Base-by-base conservation (phyloP, 2,888 invertebrate species). In the Aromia moschata region DNA sequence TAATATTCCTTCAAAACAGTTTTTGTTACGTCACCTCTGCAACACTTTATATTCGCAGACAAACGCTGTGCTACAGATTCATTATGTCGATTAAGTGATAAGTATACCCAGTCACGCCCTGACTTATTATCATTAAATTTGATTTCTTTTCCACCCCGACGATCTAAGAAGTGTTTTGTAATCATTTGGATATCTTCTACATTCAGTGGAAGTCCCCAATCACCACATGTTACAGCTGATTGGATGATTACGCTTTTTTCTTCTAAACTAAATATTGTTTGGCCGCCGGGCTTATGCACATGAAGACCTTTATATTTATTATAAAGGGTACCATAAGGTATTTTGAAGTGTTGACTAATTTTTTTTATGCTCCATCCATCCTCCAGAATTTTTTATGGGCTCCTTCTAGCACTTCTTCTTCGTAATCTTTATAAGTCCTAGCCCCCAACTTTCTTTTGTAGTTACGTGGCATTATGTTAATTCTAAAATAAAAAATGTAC, bases 1-100 rank as follows among this genome's bases (percentile, higher is more conserved):
- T 68, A 65, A 62, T 60, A 66, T 41, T 63, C 37, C n/a, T n/a
- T n/a, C 14, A 49, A 18, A 10, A 64, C 49, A 15, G 45, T 58
- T 36, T 65, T 56, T 52, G 54, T 61, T 20, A 65, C 56, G 44
- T 57, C 43, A 9, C 18, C 2, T n/a, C 17, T 3, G 7, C 4
- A 30, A 47, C 17, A 20, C 53, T 58, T 58, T 9, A 58, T 58
- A 59, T 59, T 55, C 10, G 49, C 20, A 2, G 49, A 15, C 12
- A 55, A 0, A 10, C 15, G 1, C 37, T 54, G 37, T 5, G n/a
- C 18, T 15, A 36, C 36, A 10, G 12, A 10, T n/a, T 10, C 18
- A 31, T 56, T 46, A 14, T 47, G 41, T n/a, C 40, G 17, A 47
- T 11, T 14, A 56, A 38, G 9, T 5, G 2, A 30, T 18, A 12